Conservation (phyloP, 92 coral and sea anemone genomes). For the Zoanthus gigantus region DNA sequence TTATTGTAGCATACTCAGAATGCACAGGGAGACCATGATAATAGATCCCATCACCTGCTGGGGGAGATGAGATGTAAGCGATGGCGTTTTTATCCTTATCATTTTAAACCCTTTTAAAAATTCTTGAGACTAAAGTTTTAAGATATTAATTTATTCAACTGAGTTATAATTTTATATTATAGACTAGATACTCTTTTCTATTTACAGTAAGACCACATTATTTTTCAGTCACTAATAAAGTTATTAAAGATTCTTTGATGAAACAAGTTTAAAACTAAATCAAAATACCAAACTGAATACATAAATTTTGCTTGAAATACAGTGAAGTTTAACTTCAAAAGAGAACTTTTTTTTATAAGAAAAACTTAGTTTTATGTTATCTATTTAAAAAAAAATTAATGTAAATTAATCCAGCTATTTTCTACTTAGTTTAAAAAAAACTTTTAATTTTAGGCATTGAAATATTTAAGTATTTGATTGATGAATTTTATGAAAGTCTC, state of each 20-base stretch:
- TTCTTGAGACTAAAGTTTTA: no score
- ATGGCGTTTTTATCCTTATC: not conserved
- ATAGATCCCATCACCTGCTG: constrained; percentile 88
- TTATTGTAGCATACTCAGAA: constrained; percentile 93
- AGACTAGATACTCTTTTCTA: no score
- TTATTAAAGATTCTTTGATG: not conserved
- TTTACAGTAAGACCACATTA: no score
- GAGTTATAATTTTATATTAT: no score
- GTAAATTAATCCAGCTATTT: not conserved
- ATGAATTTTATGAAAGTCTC: not conserved
- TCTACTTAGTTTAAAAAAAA: no score
- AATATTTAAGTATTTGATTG: not conserved
- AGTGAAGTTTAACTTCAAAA: no score
- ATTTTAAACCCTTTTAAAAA: not conserved
- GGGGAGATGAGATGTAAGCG: constrained; percentile 31
- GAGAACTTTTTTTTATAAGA: no score
- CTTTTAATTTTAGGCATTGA: not conserved
- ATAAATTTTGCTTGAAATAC: no score
- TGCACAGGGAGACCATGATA: constrained; percentile 87
- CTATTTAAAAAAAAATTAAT: no score
- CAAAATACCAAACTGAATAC: no score
- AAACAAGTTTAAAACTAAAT: not conserved
- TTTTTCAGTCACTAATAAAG: not conserved
- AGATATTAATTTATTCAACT: no score
- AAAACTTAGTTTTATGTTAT: no score